Evolutionary conservation across 2,888 invertebrate species (phyloP), one percentile per base, ranked within the genome.

Genomic region (Kryphioiulus occultus): DNA sequence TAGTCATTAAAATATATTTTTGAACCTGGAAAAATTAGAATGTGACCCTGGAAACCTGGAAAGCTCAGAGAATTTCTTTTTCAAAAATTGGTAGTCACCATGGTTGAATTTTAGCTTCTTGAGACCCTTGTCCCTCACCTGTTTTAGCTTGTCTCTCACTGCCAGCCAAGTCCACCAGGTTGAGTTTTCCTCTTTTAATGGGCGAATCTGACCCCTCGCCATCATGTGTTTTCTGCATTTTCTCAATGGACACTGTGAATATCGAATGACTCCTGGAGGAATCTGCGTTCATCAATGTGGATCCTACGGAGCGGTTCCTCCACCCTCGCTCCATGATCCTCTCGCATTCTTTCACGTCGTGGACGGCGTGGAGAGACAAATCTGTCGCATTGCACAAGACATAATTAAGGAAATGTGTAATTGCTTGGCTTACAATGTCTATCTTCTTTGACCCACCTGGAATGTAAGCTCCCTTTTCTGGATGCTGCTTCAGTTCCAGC

Each of bases 211-310:
- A 92, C 83, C 92, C 92, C 19, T 86, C 92, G 91, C 91, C 89
- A 78, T 91, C 91, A 88, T 44, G 32, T 5, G 68, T 53, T 26
- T 93, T 92, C 3, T 94, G 94, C 91, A 96, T 94, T 92, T 96
- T 96, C 92, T 98, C 97, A 53, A 97, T 93, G 89, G 95, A 95
- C 84, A 97, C 95, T 2, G 96, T 96, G 91, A 98, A 96, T 89
- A 97, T 97, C 22, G 96, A 96, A 92, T 97, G 97, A 87, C 96
- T 96, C 87, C 97, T 93, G 0, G 97, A 97, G 87, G 95, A 95
- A 88, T 95, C 96, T 0, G 96, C 95, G 91, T 97, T 97, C 97
- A 97, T 97, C 86, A 96, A 93, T 0, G 97, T 98, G 0, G 96
- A 95, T 0, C 96, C 97, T 0, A 95, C 95, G 22, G 96, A 94